A percentile compares a stretch with the other conserved stretches of the same genome.
Conservation (phyloP, 1,140 invertebrate species). For the Lepidurus couesii region DNA sequence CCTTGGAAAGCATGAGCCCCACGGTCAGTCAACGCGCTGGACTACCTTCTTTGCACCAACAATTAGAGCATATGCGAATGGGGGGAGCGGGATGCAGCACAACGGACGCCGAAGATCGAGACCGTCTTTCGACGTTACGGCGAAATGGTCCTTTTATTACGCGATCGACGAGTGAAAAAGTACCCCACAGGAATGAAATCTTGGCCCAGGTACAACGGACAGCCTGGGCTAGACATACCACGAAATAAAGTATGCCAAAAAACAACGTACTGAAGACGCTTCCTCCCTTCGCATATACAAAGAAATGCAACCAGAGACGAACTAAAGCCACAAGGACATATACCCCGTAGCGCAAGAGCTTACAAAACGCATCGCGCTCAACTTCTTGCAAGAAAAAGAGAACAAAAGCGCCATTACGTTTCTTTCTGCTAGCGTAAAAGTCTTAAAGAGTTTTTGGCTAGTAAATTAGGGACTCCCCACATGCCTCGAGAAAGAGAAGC, state of each 20-base stretch:
- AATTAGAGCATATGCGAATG: constrained; percentile 37
- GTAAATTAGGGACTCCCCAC: no score
- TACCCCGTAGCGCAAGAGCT: no score
- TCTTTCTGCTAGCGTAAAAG: no score
- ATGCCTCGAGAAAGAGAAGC: no score
- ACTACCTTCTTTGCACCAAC: constrained; percentile 36
- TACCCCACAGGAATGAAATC: constrained; percentile 71
- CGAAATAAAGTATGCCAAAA: constrained; percentile 57
- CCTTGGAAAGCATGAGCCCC: constrained; percentile 44
- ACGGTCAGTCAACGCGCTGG: constrained; percentile 36
- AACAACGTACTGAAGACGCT: neutral
- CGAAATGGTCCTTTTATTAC: constrained; percentile 55
- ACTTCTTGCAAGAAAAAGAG: no score
- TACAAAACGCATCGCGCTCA: no score
- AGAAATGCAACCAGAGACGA: no score
- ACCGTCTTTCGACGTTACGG: constrained; percentile 26
- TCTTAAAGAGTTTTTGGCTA: no score
- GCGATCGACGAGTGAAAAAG: constrained; percentile 72
- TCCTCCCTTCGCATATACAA: no score
- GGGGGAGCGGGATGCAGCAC: constrained; percentile 39
- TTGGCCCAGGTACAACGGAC: constrained; percentile 73
- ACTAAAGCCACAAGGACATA: no score
- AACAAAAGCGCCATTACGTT: no score
- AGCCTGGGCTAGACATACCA: constrained; percentile 77
- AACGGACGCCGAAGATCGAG: constrained; percentile 4